These are phyloP conservation scores for Phylloscopus collybita DNA, from an alignment of 2,797 vertebrate genomes.

Conservation along the genomic window DNA sequence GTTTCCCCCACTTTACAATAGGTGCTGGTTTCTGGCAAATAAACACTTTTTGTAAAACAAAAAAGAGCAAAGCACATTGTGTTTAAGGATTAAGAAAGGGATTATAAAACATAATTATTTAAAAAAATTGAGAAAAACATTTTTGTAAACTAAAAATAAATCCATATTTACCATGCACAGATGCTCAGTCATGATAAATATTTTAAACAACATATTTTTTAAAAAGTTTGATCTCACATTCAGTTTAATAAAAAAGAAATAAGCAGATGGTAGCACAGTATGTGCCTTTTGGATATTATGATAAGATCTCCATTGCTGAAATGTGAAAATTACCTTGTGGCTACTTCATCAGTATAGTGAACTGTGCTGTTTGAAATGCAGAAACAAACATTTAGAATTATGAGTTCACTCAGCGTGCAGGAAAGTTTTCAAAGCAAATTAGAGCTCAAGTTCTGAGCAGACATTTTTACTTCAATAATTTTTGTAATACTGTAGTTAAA, in stretches of 20 bases:
- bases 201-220: not conserved
- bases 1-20: not conserved
- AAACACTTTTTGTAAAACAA: not conserved
- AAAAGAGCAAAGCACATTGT: not conserved
- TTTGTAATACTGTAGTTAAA: not conserved
- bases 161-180: not conserved
- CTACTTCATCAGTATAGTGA: constrained; percentile 36
- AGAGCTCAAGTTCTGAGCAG: not conserved
- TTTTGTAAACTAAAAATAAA: not conserved
- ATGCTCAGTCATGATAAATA: not conserved
- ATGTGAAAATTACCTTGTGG: constrained; percentile 44
- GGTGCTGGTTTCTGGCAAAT: not conserved
- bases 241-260: constrained; percentile 2
- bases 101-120: not conserved
- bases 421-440: constrained; percentile 41
- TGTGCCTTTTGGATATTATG: constrained; percentile 45
- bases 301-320: constrained; percentile 32
- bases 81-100: not conserved
- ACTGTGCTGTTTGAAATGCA: constrained; percentile 41
- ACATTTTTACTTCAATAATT: not conserved
- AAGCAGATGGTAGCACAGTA: constrained; percentile 60
- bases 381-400: constrained; percentile 21
- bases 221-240: not conserved
- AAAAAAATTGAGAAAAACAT: not conserved
- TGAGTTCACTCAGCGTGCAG: not conserved